Evolutionary conservation across 23 tunicate genomes (phyloP), one percentile per base, ranked within the genome.

Genomic region (Trididemnum miniatum): DNA sequence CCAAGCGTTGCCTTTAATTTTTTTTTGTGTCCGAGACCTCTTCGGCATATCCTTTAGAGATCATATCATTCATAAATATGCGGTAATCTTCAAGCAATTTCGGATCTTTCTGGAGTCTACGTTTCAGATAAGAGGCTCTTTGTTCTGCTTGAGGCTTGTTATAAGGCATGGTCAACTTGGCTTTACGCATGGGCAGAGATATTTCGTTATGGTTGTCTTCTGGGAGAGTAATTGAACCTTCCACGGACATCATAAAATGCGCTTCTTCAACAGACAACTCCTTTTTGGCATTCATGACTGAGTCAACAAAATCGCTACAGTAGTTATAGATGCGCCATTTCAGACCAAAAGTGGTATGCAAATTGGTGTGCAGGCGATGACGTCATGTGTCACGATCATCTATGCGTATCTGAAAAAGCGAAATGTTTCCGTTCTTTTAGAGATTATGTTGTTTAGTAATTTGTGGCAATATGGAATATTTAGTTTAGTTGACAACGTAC

Each of bases 171-270:
- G 26, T 51, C 26, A 73, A 35, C 59, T 29, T 54, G 12, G 69
- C 1, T 39, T 83, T 83, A 22, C 35, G 38, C 25, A 83, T 1
- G 33, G 80, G 87, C 32, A 83, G 52, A 31, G 35, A 51, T 32
- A 83, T 83, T 36, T 83, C 87, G 65, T 83, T 71, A 54, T 83
- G 87, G 20, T 60, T 33, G 50, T 83, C 80, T 33, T 72, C 80
- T 24, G 35, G 20, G 35, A 28, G 80, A 23, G 31, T 44, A 40
- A 72, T 72, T 31, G 69, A 83, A 34, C 35, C 50, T 49, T 36
- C 27, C 35, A 81, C 84, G 32, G 35, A 25, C 33, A 31, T 65
- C 84, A 81, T 81, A 65, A 81, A 81, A 1, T 34, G 35, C 20
- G 35, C 4, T 65, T 81, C 76, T 20, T 81, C 84, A 35, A 81